Conservation (phyloP, 2,797 vertebrate species). For the Diplodus puntazzo region DNA sequence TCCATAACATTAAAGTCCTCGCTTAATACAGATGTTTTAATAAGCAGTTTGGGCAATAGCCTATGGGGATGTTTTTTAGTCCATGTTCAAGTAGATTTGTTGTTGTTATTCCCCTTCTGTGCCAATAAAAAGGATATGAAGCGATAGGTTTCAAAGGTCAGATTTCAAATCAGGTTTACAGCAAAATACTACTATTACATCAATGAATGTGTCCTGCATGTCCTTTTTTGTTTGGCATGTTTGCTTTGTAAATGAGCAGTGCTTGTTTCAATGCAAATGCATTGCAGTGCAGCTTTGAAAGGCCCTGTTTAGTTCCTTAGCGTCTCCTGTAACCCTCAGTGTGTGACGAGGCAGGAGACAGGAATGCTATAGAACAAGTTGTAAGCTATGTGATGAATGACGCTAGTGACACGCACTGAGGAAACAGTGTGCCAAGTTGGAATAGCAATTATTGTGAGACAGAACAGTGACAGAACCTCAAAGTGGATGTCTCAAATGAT, state of each 20-base stretch:
- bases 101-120: too few relatives aligned
- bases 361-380: conserved; percentile 46
- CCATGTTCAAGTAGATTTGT: too few relatives aligned
- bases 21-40: too few relatives aligned
- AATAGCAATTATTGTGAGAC: conserved; percentile 2
- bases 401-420: neutral
- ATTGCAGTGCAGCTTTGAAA: neutral
- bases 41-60: too few relatives aligned
- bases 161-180: neutral
- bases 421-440: conserved; percentile 11
- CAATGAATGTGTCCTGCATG: neutral
- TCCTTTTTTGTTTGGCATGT: neutral
- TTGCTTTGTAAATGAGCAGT: conserved; percentile 28
- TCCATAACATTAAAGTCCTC: too few relatives aligned
- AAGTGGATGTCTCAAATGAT: conserved; percentile 17
- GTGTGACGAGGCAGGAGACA: conserved; percentile 24
- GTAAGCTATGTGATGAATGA: conserved; percentile 24
- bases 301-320: conserved; percentile 1
- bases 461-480: neutral
- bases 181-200: neutral
- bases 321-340: neutral
- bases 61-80: too few relatives aligned
- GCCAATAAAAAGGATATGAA: too few relatives aligned
- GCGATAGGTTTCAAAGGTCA: neutral
- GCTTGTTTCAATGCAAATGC: neutral